Base-by-base conservation (phyloP, 2,888 invertebrate species). In the Macaria liturata region DNA sequence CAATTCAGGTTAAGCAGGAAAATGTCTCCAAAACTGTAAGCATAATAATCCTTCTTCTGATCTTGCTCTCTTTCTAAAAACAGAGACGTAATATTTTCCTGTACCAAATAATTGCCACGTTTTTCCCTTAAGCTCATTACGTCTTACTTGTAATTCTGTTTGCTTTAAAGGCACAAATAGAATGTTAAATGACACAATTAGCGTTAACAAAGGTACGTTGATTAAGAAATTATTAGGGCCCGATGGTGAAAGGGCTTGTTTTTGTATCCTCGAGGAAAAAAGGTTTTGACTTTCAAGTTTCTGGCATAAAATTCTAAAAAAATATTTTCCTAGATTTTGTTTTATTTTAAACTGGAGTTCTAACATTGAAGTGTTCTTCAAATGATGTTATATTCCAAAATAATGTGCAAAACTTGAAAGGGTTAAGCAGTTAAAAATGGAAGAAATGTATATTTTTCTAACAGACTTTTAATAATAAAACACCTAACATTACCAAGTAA, bases 171-270 rank as follows among this genome's bases (percentile, higher is more conserved):
- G 67, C 51, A 69, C 76, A 84, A 84, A 83, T 79, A 72, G 84
- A 88, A 89, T 86, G 72, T 67, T 61, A 74, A 85, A 88, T 76
- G 78, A 78, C 68, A 78, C 78, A 83, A 86, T 88, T 86, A 88
- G 74, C 68, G 65, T 67, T 76, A 82, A 86, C 85, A 87, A 85
- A 87, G 83, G 80, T 77, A 67, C 71, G 76, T 78, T 86, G 80
- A 86, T 87, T 84, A 85, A 83, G 80, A 83, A 81, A 86, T 84
- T 83, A 86, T 81, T 76, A 68, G 68, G 70, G 66, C 32, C 30
- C 9, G 20, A 51, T 34, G 57, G 32, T 7, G 37, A 48, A 46
- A 9, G 34, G 50, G 32, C 44, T 9, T 48, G 58, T 49, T 44
- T 58, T 61, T 50, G n/a, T 34, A 34, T 34, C 34, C 34, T n/a